Evolutionary conservation across 2,888 invertebrate genomes (phyloP).

Genomic region (Carpatolechia fugitivella): DNA sequence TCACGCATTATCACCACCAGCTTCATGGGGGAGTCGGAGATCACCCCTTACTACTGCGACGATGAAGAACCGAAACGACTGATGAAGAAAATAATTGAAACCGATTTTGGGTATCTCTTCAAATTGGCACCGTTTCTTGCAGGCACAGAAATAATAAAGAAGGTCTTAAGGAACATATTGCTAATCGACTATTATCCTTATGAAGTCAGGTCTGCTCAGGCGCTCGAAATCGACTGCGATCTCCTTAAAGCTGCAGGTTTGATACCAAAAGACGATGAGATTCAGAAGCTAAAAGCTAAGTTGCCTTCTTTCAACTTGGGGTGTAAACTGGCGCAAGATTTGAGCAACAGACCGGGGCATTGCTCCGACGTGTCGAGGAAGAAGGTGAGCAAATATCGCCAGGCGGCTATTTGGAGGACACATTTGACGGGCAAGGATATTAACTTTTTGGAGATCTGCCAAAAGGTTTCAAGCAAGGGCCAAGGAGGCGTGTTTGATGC

Average conservation of each 20-base stretch:
- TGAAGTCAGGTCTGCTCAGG: no score
- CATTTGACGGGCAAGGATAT: not conserved
- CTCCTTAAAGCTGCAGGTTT: not conserved
- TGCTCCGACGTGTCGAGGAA: not conserved
- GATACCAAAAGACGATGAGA: not conserved
- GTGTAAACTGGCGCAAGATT: not conserved
- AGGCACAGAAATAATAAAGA: no score
- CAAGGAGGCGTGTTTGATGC: not conserved
- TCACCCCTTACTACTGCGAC: no score
- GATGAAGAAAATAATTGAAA: no score
- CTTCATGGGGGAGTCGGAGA: no score
- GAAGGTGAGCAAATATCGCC: not conserved
- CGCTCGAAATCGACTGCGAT: no score
- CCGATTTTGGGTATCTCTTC: no score
- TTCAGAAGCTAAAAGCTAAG: not conserved
- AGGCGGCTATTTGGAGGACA: not conserved
- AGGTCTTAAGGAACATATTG: no score
- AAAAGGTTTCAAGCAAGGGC: not conserved
- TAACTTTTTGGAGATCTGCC: not conserved
- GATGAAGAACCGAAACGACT: no score
- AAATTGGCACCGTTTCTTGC: no score
- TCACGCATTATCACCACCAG: no score
- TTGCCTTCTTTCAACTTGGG: not conserved
- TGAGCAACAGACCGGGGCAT: not conserved
- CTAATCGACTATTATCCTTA: no score